phyloP scores from a whole-genome alignment of 2,888 invertebrate genomes.

The Plemyria rubiginata region DNA sequence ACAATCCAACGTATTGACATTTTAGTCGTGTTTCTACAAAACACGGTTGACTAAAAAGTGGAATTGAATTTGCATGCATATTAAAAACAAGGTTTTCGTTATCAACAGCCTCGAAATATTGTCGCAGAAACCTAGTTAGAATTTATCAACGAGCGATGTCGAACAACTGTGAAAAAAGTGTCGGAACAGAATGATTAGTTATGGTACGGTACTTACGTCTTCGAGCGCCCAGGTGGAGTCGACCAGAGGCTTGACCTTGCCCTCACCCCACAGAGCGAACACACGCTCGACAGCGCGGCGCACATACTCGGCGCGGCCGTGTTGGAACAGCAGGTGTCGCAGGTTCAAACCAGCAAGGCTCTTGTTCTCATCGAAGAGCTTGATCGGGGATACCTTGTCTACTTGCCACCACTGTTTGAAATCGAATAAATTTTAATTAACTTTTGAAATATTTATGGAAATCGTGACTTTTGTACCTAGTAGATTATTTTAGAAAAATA shows the following conservation, averaged over 20 bases:
- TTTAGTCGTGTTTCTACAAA: background rate
- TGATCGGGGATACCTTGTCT: constrained; percentile 94
- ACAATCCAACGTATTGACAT: background rate
- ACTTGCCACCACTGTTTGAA: constrained; percentile 94
- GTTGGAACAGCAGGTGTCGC: constrained; percentile 92
- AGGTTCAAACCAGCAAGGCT: constrained; percentile 92
- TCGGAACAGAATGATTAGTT: background rate
- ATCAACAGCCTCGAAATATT: background rate
- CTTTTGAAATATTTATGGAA: background rate
- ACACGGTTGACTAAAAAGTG: background rate
- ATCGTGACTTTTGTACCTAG: background rate
- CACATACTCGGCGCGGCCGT: constrained; percentile 89
- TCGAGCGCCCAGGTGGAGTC: constrained; percentile 95
- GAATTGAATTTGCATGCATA: constrained; percentile 2
- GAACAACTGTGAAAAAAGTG: background rate
- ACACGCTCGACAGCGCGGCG: constrained; percentile 89
- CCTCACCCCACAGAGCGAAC: constrained; percentile 90
- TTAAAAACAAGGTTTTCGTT: background rate
- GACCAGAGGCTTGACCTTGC: constrained; percentile 91
- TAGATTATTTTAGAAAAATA: background rate
- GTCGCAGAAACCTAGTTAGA: background rate
- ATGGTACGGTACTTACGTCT: constrained; percentile 72
- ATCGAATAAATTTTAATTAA: constrained; percentile 5
- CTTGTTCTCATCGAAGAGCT: constrained; percentile 95
- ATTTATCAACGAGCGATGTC: background rate